A percentile compares a stretch with the other conserved stretches of the same genome.
Conservation (phyloP, 1,140 invertebrate genomes). For the Tetranychus cinnabarinus region DNA sequence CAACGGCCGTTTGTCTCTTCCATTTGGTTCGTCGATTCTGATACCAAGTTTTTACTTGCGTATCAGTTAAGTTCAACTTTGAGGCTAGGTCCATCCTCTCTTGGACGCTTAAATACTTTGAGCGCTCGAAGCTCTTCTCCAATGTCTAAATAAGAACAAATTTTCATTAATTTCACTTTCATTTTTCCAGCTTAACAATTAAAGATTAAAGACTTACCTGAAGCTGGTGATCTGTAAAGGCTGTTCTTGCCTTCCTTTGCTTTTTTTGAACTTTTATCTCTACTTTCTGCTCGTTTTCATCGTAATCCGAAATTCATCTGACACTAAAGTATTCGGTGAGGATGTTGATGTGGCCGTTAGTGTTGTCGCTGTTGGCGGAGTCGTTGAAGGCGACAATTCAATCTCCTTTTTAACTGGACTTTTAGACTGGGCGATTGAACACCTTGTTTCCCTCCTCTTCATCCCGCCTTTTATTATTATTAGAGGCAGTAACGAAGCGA, state of each 20-base stretch:
- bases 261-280: conserved; percentile 38
- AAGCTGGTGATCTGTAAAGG: conserved; percentile 93
- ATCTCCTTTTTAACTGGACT: too few relatives aligned
- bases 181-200: too few relatives aligned
- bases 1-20: conserved; percentile 95
- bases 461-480: too few relatives aligned
- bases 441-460: too few relatives aligned
- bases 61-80: conserved; percentile 82
- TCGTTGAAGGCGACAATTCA: too few relatives aligned
- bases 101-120: conserved; percentile 95
- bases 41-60: conserved; percentile 99
- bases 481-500: too few relatives aligned
- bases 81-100: conserved; percentile 93
- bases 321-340: not conserved
- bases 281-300: not conserved
- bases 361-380: too few relatives aligned
- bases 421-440: too few relatives aligned
- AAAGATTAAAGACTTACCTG: conserved; percentile 28
- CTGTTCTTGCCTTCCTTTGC: conserved; percentile 85
- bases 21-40: conserved; percentile 95
- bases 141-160: conserved; percentile 27
- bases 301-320: not conserved
- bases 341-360: not conserved
- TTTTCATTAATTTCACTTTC: too few relatives aligned
- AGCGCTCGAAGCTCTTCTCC: conserved; percentile 89